These are phyloP conservation scores for Xanthorhoe designata DNA, from an alignment of 2,888 invertebrate species.

Conservation along the genomic window DNA sequence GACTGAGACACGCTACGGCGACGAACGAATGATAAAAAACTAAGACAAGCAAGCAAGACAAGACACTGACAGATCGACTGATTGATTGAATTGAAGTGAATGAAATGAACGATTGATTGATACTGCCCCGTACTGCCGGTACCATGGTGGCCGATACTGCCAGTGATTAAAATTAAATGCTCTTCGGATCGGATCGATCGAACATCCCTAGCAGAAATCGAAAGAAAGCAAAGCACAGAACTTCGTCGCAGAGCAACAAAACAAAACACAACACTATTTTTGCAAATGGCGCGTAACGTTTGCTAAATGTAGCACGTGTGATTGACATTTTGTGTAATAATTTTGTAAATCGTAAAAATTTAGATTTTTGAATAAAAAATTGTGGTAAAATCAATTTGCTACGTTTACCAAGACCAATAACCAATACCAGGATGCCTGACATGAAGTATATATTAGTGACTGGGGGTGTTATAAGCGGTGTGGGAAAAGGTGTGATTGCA, in stretches of 20 bases:
- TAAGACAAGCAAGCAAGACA: too few species aligned
- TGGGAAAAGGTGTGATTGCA: slow-evolving; percentile 98
- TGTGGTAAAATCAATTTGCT: not conserved
- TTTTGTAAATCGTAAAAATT: not conserved
- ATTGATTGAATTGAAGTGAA: too few species aligned
- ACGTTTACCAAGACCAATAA: not conserved
- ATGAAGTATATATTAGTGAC: slow-evolving; percentile 99
- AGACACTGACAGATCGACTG: too few species aligned
- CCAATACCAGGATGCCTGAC: slow-evolving; percentile 62
- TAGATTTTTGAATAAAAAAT: not conserved
- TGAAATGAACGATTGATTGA: too few species aligned
- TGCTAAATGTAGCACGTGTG: slow-evolving; percentile 51
- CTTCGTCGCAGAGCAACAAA: too few species aligned
- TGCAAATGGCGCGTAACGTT: slow-evolving; percentile 57
- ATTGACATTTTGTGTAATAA: slow-evolving; percentile 50
- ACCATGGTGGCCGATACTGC: too few species aligned
- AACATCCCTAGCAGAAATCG: not conserved
- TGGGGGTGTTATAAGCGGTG: slow-evolving; percentile 99
- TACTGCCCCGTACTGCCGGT: too few species aligned
- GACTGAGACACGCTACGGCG: too few species aligned
- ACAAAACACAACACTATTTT: not conserved
- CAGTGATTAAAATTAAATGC: too few species aligned
- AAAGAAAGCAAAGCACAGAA: too few species aligned
- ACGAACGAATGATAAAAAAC: too few species aligned
- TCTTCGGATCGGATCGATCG: too few species aligned